Evolutionary conservation across 2,113 vertebrate species (phyloP), one percentile per base, ranked within the genome.

Genomic region (Smithornis capensis): DNA sequence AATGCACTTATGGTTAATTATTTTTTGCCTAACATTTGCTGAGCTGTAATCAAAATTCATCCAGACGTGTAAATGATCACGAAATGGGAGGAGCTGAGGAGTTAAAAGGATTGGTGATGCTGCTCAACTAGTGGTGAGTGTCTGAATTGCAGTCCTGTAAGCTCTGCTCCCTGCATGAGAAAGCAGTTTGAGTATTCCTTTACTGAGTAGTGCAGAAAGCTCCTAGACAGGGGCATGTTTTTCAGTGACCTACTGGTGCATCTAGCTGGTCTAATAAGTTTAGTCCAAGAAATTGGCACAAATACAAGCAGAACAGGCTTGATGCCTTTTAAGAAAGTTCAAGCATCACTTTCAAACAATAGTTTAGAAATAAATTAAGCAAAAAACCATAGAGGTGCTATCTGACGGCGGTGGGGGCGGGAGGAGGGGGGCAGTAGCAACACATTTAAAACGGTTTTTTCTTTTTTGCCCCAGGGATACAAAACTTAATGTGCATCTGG

Each of bases 21-120:
- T 95, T 77, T 96, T 94, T 96, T 87, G 47, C 63, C 65, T 74
- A 59, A 91, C n/a, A 33, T 76, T 94, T 94, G 55, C 82, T 93
- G 93, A 96, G 38, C 83, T 89, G 10, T 83, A 97, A 93, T 93
- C 83, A 95, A 96, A 97, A 91, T 49, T 96, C 84, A 93, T 60
- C 92, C 62, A 89, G 55, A 91, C 78, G 76, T 95, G 62, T 56
- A 90, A 87, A 67, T 76, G 65, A 69, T 68, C 37, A 27, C 11
- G 16, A 70, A 83, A 84, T 40, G 42, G 12, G 27, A 75, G 63
- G 56, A 28, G 12, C n/a, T 52, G 47, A 81, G 77, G 69, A 80
- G 45, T 70, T 95, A 53, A 59, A 96, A 85, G 17, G 14, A 33
- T 40, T 87, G 49, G 33, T 49, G 71, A 74, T 56, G n/a, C 63